Percentiles rank a stretch among this genome's conserved stretches.
Conservation (phyloP, 2,888 invertebrate genomes). For the Torymus tubicola region DNA sequence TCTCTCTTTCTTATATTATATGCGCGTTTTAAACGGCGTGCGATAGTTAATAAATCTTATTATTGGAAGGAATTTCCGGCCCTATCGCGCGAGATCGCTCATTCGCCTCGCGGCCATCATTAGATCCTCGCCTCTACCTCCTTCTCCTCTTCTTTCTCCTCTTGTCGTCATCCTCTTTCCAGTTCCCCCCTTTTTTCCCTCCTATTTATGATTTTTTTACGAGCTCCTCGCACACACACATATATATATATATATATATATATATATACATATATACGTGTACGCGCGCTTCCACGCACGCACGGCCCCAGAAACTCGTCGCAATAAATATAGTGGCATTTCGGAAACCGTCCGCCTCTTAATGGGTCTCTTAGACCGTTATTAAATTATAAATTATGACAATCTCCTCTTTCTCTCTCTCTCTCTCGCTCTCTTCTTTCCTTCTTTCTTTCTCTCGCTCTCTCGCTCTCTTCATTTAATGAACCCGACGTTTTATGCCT, state of each 20-base stretch:
- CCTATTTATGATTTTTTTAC: slow-evolving; percentile 57
- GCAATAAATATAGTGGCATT: slow-evolving; percentile 72
- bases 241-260: too few relatives aligned
- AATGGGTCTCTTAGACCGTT: slow-evolving; percentile 73
- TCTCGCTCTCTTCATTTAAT: slow-evolving; percentile 63
- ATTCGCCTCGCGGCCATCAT: slow-evolving; percentile 45
- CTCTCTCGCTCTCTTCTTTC: too few relatives aligned
- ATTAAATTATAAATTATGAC: slow-evolving; percentile 75
- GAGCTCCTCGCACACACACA: background rate
- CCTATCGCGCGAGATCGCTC: slow-evolving; percentile 17
- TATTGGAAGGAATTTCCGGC: slow-evolving; percentile 30
- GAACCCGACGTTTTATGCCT: slow-evolving; percentile 70
- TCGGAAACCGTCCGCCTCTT: slow-evolving; percentile 71
- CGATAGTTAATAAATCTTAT: slow-evolving; percentile 40
- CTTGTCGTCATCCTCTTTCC: slow-evolving; percentile 16
- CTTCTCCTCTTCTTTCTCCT: background rate
- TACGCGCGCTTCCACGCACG: slow-evolving; percentile 2
- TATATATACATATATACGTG: background rate
- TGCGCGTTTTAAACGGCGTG: background rate
- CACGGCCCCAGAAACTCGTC: slow-evolving; percentile 64
- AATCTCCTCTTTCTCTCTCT: slow-evolving; percentile 66
- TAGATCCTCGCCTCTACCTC: slow-evolving; percentile 31
- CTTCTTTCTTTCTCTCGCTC: too few relatives aligned
- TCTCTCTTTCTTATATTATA: too few relatives aligned
- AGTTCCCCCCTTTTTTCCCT: slow-evolving; percentile 27